Evolutionary conservation across 2,113 vertebrate genomes (phyloP).

Genomic region (Tetrax tetrax): DNA sequence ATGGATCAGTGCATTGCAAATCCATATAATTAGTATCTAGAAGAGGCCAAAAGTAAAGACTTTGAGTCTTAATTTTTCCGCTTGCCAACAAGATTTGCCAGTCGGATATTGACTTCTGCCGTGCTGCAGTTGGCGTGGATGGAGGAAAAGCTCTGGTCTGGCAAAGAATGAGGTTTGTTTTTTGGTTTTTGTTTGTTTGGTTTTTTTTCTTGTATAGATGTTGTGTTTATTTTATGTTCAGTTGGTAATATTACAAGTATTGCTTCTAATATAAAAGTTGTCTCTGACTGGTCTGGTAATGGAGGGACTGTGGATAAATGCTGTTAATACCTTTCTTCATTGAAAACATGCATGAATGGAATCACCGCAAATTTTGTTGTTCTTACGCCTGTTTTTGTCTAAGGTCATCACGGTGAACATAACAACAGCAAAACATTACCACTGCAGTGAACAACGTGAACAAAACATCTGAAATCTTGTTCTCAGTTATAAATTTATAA

Average conservation of each 20-base stretch:
- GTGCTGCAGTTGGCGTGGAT: not conserved
- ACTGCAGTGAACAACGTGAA: not conserved
- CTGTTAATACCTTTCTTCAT: too few relatives aligned
- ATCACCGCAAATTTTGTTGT: not conserved
- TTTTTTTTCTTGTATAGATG: rapidly evolving
- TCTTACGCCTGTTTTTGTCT: not conserved
- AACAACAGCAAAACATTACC: not conserved
- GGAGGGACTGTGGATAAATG: not conserved
- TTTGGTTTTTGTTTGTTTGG: too few relatives aligned
- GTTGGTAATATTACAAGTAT: too few relatives aligned
- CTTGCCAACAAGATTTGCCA: not conserved
- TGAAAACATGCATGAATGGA: not conserved
- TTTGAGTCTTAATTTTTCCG: not conserved
- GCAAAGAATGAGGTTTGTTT: too few relatives aligned
- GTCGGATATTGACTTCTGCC: not conserved
- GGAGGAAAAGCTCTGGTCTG: not conserved
- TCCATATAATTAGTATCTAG: not conserved
- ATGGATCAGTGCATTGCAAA: not conserved
- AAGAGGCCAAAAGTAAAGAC: not conserved
- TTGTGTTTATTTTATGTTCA: not conserved
- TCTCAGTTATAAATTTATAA: not conserved
- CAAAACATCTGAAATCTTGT: not conserved
- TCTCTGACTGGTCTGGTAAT: not conserved
- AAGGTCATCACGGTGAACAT: not conserved
- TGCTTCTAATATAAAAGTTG: not conserved